Conservation (phyloP, 2,113 vertebrate genomes). For the Sakesphorus luctuosus region DNA sequence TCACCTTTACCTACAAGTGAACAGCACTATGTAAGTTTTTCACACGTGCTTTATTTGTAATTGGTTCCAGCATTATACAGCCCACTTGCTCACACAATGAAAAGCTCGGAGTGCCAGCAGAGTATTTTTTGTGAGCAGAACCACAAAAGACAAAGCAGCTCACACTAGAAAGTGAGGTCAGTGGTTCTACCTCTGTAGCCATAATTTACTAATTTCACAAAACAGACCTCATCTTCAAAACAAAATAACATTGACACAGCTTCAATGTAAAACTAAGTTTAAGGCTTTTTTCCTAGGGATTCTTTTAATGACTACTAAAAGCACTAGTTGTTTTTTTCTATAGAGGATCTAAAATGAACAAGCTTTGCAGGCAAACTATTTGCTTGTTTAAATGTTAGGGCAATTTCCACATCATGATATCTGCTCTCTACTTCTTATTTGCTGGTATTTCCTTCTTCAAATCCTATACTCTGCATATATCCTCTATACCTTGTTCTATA, state of each 20-base stretch:
- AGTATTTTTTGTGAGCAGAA: neutral
- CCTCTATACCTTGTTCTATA: neutral
- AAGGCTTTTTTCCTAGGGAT: neutral
- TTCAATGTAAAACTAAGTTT: neutral
- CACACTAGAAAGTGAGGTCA: neutral
- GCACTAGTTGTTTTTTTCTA: neutral
- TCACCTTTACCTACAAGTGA: neutral
- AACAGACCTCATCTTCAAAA: neutral
- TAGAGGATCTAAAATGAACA: neutral
- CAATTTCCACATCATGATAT: neutral
- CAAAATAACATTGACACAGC: neutral
- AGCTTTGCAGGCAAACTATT: neutral
- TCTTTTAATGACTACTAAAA: neutral
- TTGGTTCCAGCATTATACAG: neutral
- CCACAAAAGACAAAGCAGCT: neutral
- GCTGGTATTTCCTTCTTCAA: neutral
- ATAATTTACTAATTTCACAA: neutral
- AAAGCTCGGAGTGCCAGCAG: rapidly evolving
- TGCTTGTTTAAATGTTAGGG: neutral
- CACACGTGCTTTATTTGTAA: neutral
- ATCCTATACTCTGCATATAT: neutral
- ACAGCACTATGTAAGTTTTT: neutral
- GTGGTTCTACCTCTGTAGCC: neutral
- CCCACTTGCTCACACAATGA: neutral
- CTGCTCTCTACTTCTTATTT: neutral